Percentiles rank a stretch among this genome's conserved stretches.
Conservation (phyloP, 2,113 vertebrate genomes). For the Eclectus roratus region DNA sequence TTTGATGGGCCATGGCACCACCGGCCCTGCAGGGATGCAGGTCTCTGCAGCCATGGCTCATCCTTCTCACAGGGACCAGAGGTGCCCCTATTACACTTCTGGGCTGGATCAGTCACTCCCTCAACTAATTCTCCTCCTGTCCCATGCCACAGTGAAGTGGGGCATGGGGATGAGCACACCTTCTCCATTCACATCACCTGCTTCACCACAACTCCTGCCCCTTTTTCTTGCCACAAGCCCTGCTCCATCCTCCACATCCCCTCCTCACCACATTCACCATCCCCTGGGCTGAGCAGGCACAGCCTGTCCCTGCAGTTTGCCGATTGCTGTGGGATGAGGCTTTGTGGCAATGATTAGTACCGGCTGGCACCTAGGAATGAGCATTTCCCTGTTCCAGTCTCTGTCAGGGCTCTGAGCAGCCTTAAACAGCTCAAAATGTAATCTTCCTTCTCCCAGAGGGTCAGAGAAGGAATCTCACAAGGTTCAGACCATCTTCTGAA, state of each 20-base stretch:
- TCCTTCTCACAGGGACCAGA: neutral
- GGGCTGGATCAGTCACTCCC: neutral
- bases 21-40: neutral
- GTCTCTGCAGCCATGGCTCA: neutral
- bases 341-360: neutral
- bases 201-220: neutral
- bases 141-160: accelerated
- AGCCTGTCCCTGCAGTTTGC: neutral
- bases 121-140: neutral
- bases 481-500: neutral
- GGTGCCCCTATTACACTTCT: neutral
- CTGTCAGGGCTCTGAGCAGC: neutral
- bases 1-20: neutral
- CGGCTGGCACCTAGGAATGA: neutral
- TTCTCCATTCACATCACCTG: neutral
- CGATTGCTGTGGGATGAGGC: accelerated
- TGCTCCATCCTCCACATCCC: neutral
- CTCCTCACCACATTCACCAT: neutral
- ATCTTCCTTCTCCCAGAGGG: neutral
- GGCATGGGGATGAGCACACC: neutral
- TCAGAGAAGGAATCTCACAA: neutral
- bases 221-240: neutral
- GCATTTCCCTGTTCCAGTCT: neutral
- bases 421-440: neutral
- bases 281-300: neutral